These are phyloP conservation scores for Lepidocyrtoides sp. DNA, from an alignment of 2,888 invertebrate genomes.

Conservation along the genomic window DNA sequence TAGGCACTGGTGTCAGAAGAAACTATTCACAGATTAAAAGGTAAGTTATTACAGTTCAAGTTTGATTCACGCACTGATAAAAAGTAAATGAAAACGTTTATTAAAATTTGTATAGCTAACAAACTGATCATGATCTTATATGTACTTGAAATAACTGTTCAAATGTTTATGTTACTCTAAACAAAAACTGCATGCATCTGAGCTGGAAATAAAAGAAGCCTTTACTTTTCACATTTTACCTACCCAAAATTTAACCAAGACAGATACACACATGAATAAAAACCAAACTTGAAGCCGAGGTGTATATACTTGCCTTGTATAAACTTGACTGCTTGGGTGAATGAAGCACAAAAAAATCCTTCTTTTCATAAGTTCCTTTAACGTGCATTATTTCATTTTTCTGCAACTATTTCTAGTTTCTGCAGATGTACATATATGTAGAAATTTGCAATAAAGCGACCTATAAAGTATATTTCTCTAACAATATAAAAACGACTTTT, in stretches of 20 bases:
- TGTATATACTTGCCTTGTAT: too few species aligned
- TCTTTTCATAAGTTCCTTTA: constrained; percentile 1
- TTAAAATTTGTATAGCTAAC: not conserved
- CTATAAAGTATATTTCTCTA: not conserved
- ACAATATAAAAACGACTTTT: not conserved
- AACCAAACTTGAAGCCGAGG: too few species aligned
- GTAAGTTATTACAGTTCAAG: not conserved
- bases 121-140: too few species aligned
- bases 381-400: not conserved
- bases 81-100: not conserved
- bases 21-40: not conserved
- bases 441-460: not conserved
- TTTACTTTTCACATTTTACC: too few species aligned
- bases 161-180: too few species aligned
- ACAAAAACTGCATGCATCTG: too few species aligned
- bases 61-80: constrained; percentile 2
- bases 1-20: not conserved
- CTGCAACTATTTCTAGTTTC: not conserved
- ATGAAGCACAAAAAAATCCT: too few species aligned
- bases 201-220: too few species aligned
- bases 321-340: too few species aligned
- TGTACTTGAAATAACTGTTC: too few species aligned
- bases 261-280: too few species aligned
- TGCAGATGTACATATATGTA: not conserved
- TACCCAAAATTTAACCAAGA: too few species aligned